These are phyloP conservation scores for Cebidichthys violaceus DNA, from an alignment of 2,113 vertebrate genomes.

Conservation along the genomic window DNA sequence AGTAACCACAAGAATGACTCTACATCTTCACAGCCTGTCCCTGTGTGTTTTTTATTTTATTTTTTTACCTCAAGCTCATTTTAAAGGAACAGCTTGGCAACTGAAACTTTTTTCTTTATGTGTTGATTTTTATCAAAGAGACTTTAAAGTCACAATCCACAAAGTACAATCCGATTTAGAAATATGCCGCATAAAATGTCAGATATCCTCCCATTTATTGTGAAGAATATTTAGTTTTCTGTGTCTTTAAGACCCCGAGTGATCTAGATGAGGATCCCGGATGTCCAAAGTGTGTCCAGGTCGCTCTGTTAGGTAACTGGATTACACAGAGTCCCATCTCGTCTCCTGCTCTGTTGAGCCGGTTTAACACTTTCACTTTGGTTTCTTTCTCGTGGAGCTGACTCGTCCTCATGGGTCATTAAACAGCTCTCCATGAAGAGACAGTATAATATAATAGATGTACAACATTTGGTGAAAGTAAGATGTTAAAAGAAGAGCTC, in stretches of 20 bases:
- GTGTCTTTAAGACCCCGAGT: slow-evolving; percentile 6
- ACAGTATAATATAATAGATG: background rate
- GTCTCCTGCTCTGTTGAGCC: slow-evolving; percentile 26
- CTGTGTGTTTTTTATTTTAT: background rate
- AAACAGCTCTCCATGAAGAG: accelerated
- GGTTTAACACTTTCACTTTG: slow-evolving; percentile 43
- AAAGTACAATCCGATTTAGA: background rate
- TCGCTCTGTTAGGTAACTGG: slow-evolving; percentile 58
- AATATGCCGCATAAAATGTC: background rate
- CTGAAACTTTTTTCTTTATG: background rate
- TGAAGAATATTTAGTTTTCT: background rate
- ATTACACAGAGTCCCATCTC: slow-evolving; percentile 47
- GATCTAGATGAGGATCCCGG: slow-evolving; percentile 36
- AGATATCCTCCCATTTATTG: background rate
- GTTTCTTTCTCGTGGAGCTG: accelerated
- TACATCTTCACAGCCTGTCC: background rate
- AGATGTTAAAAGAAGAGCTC: background rate
- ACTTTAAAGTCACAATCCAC: too few relatives aligned
- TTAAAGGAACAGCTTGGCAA: background rate
- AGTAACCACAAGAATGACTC: background rate
- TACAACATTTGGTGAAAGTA: background rate
- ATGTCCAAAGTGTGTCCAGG: background rate
- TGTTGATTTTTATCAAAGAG: background rate
- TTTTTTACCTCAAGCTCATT: background rate
- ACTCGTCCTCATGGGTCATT: background rate